Conservation (phyloP, 2,113 vertebrate species). For the Ifrita kowaldi region DNA sequence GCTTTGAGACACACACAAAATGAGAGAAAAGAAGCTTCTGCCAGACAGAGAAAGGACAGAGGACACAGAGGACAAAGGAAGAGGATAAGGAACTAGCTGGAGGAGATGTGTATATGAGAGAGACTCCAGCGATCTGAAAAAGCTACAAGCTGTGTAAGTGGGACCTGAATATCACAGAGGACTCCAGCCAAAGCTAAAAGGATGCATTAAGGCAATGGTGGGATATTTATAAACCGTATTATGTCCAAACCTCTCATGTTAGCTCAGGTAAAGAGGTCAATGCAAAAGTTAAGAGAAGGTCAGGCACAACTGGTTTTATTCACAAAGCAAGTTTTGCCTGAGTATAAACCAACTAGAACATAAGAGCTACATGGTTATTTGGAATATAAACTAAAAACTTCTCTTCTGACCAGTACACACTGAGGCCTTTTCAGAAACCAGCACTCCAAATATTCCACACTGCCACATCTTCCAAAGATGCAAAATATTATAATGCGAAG, state of each 20-base stretch:
- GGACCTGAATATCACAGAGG: background rate
- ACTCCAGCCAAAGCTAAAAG: background rate
- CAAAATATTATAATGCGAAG: background rate
- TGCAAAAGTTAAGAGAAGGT: background rate
- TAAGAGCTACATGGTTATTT: background rate
- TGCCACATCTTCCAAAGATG: background rate
- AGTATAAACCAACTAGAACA: background rate
- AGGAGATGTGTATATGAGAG: background rate
- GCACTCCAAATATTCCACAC: background rate
- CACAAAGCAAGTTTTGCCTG: background rate
- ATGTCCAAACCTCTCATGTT: background rate
- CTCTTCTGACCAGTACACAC: background rate
- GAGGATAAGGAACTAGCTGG: background rate
- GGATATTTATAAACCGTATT: background rate
- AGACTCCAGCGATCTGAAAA: background rate
- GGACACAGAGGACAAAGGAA: background rate
- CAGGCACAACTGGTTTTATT: background rate
- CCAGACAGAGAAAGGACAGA: background rate
- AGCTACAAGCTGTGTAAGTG: background rate
- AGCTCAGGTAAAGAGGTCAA: background rate
- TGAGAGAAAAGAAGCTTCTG: background rate
- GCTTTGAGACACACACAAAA: background rate
- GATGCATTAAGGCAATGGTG: background rate
- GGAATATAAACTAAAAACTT: background rate
- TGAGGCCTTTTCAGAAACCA: background rate